Conservation (phyloP, 2,888 invertebrate genomes). For the Maniola hyperantus region DNA sequence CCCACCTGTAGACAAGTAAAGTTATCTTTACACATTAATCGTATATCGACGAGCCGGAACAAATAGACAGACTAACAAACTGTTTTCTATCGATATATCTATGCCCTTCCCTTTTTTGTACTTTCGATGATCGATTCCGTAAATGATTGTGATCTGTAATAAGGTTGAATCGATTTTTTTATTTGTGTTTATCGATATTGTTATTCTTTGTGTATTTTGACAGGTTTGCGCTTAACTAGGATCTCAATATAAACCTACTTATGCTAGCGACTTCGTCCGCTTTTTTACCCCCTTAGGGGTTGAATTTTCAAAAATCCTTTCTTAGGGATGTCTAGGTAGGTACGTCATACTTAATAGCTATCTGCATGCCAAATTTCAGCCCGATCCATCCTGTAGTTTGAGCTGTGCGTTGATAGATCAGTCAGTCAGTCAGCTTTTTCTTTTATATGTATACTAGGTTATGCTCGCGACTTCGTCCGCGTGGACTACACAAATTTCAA, state of each 20-base stretch:
- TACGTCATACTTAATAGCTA: no score
- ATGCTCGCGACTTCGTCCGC: no score
- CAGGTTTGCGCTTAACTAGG: not conserved
- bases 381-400: no score
- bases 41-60: slow-evolving; percentile 55
- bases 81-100: slow-evolving; percentile 30
- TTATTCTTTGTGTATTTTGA: slow-evolving; percentile 15
- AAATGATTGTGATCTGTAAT: slow-evolving; percentile 24
- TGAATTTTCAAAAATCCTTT: not conserved
- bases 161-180: slow-evolving; percentile 1
- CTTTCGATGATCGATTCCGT: slow-evolving; percentile 22
- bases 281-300: no score
- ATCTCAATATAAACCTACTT: not conserved
- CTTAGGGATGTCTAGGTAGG: no score
- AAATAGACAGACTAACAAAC: slow-evolving; percentile 55
- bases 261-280: no score
- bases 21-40: slow-evolving; percentile 59
- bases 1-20: slow-evolving; percentile 49
- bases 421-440: no score
- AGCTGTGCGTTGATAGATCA: no score
- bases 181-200: slow-evolving; percentile 6
- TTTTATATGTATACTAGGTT: no score
- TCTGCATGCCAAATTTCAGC: no score
- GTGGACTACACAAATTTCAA: no score
- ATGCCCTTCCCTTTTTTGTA: slow-evolving; percentile 25